Percentiles rank a stretch among this genome's conserved stretches.
Conservation (phyloP, 2,797 vertebrate genomes). For the Trachops cirrhosus region DNA sequence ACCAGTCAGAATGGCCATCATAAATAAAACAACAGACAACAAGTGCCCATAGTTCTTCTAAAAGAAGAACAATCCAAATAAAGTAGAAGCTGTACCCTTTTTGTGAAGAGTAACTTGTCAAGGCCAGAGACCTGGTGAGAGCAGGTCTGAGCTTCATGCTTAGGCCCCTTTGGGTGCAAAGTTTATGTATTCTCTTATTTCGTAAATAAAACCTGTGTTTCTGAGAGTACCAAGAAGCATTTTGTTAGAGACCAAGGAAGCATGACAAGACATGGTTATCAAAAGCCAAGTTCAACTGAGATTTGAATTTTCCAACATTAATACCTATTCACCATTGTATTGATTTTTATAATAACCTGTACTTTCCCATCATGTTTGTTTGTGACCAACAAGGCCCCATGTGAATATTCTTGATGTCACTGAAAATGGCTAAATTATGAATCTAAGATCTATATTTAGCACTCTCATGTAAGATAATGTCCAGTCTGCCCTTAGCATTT, state of each 20-base stretch:
- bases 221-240: not conserved
- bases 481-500: fast-evolving
- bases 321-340: not conserved
- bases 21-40: too few species aligned
- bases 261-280: not conserved
- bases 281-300: not conserved
- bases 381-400: not conserved
- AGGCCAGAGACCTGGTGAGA: not conserved
- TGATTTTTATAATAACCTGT: not conserved
- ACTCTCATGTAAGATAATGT: not conserved
- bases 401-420: not conserved
- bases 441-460: not conserved
- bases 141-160: not conserved
- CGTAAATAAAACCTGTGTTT: not conserved
- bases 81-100: not conserved
- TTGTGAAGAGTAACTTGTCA: not conserved
- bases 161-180: not conserved
- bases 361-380: not conserved
- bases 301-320: not conserved
- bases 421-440: not conserved
- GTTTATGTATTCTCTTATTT: not conserved
- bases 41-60: not conserved
- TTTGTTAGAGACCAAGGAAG: not conserved
- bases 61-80: not conserved
- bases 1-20: too few species aligned